Percentiles rank a stretch among this genome's conserved stretches.
Conservation (phyloP, 2,797 vertebrate genomes). For the Furcifer pardalis region DNA sequence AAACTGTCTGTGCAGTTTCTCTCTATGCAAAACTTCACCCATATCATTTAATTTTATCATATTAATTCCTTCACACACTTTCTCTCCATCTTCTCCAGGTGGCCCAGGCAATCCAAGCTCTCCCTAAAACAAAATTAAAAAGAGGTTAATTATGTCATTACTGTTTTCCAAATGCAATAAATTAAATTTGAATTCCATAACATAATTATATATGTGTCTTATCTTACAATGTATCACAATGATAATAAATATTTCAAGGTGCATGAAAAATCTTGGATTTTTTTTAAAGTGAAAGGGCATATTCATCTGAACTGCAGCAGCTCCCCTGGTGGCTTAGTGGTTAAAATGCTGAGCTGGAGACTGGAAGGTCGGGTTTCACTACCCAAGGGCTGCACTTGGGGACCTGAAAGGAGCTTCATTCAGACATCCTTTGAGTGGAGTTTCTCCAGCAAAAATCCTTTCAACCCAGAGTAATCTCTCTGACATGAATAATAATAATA, state of each 20-base stretch:
- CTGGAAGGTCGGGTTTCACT: no score
- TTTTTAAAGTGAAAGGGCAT: background rate
- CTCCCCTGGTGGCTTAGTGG: no score
- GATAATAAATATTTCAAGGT: background rate
- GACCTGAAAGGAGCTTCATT: no score
- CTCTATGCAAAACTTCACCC: background rate
- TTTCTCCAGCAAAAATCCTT: no score
- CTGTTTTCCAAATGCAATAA: background rate
- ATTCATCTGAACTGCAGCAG: no score
- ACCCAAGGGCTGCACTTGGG: no score
- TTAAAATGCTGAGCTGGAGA: no score
- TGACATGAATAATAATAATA: no score
- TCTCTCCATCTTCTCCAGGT: slow-evolving; percentile 87
- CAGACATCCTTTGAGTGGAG: no score
- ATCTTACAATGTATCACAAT: accelerated
- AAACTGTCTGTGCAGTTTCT: background rate
- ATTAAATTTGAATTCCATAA: accelerated
- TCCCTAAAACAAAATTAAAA: slow-evolving; percentile 75
- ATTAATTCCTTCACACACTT: slow-evolving; percentile 73
- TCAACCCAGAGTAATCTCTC: no score
- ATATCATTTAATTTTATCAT: accelerated
- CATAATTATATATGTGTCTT: background rate
- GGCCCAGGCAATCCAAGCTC: slow-evolving; percentile 89
- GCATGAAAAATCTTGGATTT: background rate
- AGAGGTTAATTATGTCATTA: background rate